Conservation (phyloP, 1,140 invertebrate genomes). For the Pteromalus puparum region DNA sequence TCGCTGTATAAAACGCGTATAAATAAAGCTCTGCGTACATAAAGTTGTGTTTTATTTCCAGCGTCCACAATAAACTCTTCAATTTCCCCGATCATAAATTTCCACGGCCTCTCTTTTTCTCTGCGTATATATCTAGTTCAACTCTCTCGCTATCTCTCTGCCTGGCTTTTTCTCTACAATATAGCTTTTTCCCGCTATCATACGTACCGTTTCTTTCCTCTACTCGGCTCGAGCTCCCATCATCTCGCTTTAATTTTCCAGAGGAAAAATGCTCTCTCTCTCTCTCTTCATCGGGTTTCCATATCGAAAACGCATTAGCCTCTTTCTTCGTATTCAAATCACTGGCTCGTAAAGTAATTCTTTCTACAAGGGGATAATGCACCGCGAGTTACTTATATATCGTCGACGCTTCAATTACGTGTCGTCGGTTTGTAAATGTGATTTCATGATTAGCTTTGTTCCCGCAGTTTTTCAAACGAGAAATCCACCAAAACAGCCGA, state of each 20-base stretch:
- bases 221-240: background rate
- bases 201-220: background rate
- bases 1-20: background rate
- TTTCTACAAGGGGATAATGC: background rate
- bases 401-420: too few species aligned
- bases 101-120: background rate
- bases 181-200: background rate
- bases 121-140: background rate
- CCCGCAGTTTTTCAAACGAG: too few species aligned
- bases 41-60: background rate
- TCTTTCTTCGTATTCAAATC: conserved; percentile 19
- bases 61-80: background rate
- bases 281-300: conserved; percentile 17
- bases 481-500: too few species aligned
- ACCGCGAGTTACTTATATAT: background rate
- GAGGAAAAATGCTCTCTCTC: conserved; percentile 6
- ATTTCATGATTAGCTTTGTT: background rate
- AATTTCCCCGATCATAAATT: background rate
- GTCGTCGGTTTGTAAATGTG: background rate
- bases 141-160: background rate
- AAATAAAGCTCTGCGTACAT: background rate
- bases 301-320: conserved; percentile 40
- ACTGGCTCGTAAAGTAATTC: conserved; percentile 26
- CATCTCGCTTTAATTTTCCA: conserved; percentile 19
- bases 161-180: background rate